phyloP scores from a whole-genome alignment of 2,888 invertebrate species.

The Xanthorhoe designata region DNA sequence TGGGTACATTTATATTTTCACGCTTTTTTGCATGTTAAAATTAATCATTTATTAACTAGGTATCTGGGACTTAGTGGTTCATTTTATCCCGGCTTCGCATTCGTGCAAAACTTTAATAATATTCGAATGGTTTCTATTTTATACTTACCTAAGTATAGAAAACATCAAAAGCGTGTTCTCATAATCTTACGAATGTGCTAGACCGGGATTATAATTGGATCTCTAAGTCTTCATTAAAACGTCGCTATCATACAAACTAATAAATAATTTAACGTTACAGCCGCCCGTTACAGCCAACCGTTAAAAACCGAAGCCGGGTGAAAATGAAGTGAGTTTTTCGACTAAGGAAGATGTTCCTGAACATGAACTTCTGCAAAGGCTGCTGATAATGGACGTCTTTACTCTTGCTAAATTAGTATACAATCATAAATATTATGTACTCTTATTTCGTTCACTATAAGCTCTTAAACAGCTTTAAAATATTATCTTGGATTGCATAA shows the following conservation, averaged over 20 bases:
- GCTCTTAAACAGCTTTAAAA: too few relatives aligned
- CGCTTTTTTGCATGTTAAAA: constrained; percentile 43
- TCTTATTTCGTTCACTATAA: background rate
- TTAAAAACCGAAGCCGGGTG: constrained; percentile 41
- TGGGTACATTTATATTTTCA: constrained; percentile 9
- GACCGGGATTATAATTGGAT: background rate
- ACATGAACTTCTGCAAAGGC: background rate
- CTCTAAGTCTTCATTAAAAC: constrained; percentile 15
- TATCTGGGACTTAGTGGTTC: constrained; percentile 18
- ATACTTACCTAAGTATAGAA: too few relatives aligned
- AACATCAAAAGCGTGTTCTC: too few relatives aligned
- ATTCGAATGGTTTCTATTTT: too few relatives aligned
- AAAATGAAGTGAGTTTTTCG: constrained; percentile 11
- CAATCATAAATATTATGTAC: background rate
- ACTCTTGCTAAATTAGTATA: background rate
- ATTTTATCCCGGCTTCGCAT: background rate
- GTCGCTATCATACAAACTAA: constrained; percentile 6
- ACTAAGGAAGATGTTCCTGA: constrained; percentile 17
- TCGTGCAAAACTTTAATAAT: background rate
- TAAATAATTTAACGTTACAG: constrained; percentile 53
- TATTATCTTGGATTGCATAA: too few relatives aligned
- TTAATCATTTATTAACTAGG: constrained; percentile 8
- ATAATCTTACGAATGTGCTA: background rate
- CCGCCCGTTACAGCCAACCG: constrained; percentile 52
- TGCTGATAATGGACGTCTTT: background rate